Base-by-base conservation (phyloP, 2,888 invertebrate genomes). In the Pachydiplax longipennis region DNA sequence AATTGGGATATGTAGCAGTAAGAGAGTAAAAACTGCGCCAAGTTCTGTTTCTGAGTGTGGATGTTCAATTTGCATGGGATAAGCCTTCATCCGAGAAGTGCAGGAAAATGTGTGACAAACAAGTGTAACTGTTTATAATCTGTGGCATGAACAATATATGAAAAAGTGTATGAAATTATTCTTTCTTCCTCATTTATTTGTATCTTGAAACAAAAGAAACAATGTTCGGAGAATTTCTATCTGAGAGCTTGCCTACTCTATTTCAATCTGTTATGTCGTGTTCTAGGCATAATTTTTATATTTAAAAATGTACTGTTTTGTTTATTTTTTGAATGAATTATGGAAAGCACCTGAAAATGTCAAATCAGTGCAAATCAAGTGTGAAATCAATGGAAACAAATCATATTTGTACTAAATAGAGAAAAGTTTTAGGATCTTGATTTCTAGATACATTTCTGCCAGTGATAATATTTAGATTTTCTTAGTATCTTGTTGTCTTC, bases 371-470 rank as follows among this genome's bases (percentile, higher is more conserved):
- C 87, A 87, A 87, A 87, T 58, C 58, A 61, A 58, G 58, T 87
- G 61, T 87, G 87, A 61, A 87, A 87, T 87, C 87, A 87, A 87
- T 87, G 87, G 61, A 61, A 87, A 83, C 83, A 83, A 83, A 87
- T 40, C 87, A 87, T 61, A 87, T 87, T 87, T 87, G 87, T 87
- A 87, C 87, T 61, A 87, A 58, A 87, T 87, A 87, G 87, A 87
- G 61, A 87, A 87, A 58, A 87, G 37, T 87, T 87, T 37, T 87
- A 87, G 87, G 61, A 58, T 61, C 61, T 87, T 87, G 87, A 87
- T 87, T 87, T 87, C 87, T 87, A 87, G 87, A 87, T 87, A 61
- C 87, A 87, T 87, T 87, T 87, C 87, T 87, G 83, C 87, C 87
- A 87, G 58, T 87, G 87, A 87, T 87, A 87, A 87, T 87, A 87